Percentiles rank a stretch among this genome's conserved stretches.
These are phyloP conservation scores for Protonibea diacanthus DNA, from an alignment of 2,797 vertebrate species.

Conservation along the genomic window DNA sequence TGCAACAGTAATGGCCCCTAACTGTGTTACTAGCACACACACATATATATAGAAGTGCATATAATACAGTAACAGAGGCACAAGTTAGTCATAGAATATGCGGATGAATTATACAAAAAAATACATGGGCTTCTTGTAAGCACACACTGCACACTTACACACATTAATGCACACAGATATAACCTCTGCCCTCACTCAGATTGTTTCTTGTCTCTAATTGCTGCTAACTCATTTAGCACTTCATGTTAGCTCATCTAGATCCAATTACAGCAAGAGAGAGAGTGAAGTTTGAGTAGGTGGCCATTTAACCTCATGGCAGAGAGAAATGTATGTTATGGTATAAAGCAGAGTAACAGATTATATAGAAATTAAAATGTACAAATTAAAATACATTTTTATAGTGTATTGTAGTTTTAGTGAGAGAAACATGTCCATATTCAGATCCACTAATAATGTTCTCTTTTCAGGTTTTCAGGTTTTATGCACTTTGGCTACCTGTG, in stretches of 20 bases:
- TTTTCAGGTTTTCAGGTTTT: background rate
- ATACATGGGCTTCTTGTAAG: background rate
- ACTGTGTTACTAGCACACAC: constrained; percentile 32
- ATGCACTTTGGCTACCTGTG: constrained; percentile 13
- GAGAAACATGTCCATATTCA: background rate
- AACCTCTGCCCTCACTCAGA: constrained; percentile 65
- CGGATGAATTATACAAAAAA: constrained; percentile 9
- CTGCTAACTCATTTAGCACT: constrained; percentile 79
- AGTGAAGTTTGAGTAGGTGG: constrained; percentile 67
- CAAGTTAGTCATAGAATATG: constrained; percentile 10
- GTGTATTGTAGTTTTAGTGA: background rate
- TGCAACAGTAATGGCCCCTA: constrained; percentile 46
- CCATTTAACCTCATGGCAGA: constrained; percentile 72
- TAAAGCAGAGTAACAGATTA: background rate
- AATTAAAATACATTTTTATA: background rate
- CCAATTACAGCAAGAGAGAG: constrained; percentile 72
- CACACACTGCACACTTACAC: constrained; percentile 1
- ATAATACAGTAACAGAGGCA: background rate
- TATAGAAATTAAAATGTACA: background rate
- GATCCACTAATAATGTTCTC: background rate
- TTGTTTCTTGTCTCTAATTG: constrained; percentile 70
- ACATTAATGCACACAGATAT: constrained; percentile 21
- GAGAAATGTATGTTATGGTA: constrained; percentile 33
- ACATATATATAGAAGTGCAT: background rate
- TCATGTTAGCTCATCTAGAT: constrained; percentile 80